Conservation (phyloP, 37 sponge, comb jelly and placozoan genomes). For the Chondrilla cf. caribensis region DNA sequence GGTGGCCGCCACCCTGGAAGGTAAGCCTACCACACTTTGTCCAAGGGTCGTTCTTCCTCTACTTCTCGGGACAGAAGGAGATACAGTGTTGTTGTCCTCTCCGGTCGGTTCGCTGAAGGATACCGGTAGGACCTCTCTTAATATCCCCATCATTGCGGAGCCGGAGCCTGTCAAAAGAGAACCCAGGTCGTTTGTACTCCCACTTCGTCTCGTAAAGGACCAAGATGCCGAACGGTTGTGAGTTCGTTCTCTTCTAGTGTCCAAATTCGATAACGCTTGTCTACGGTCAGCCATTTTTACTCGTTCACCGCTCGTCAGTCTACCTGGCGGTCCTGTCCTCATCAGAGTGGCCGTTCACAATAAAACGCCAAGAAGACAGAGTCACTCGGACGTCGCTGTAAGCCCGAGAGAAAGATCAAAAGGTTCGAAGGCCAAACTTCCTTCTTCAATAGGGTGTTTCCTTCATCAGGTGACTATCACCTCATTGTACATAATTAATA, state of each 20-base stretch:
- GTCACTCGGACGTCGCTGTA: no score
- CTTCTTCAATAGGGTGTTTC: background rate
- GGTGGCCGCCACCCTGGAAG: background rate
- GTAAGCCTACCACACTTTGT: background rate
- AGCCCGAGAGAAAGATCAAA: no score
- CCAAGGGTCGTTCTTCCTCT: constrained; percentile 14
- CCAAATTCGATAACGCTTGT: background rate
- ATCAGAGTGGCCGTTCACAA: no score
- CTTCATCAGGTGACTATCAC: background rate
- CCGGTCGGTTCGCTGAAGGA: background rate
- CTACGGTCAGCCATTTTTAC: constrained; percentile 22
- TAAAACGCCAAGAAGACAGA: no score
- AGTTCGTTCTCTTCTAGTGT: background rate
- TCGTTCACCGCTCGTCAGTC: background rate
- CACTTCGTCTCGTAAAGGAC: constrained; percentile 61
- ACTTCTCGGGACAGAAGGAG: background rate
- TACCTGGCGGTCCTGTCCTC: no score
- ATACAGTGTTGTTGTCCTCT: background rate
- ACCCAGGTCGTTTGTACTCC: constrained; percentile 28
- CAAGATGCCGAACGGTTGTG: constrained; percentile 74
- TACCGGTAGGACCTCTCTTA: constrained; percentile 12
- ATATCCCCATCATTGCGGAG: background rate
- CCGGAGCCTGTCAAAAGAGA: constrained; percentile 31
- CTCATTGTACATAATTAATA: background rate
- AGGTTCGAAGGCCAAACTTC: no score